phyloP scores from a whole-genome alignment of 2,888 invertebrate species.

The Sipunculus nudus region DNA sequence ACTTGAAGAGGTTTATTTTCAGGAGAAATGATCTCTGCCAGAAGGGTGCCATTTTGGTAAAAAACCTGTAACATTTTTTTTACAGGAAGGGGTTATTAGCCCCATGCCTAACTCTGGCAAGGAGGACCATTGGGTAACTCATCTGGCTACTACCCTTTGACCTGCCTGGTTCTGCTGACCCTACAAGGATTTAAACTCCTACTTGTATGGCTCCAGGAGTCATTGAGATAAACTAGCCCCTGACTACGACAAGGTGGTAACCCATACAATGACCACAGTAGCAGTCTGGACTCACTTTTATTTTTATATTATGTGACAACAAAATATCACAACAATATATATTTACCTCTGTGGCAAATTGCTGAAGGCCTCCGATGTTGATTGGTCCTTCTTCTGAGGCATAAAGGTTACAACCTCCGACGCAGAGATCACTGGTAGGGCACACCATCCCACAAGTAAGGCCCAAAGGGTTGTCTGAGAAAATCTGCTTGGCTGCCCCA shows the following conservation, averaged over 20 bases:
- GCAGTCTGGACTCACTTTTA: too few relatives aligned
- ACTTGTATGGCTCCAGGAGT: not conserved
- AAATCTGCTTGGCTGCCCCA: slow-evolving; percentile 92
- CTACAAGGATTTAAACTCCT: not conserved
- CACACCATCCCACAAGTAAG: slow-evolving; percentile 84
- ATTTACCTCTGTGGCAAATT: slow-evolving; percentile 91
- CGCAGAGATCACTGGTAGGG: slow-evolving; percentile 97
- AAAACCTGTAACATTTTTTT: too few relatives aligned
- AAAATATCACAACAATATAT: too few relatives aligned
- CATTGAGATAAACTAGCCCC: not conserved
- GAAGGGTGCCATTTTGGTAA: too few relatives aligned
- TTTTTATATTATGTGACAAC: too few relatives aligned
- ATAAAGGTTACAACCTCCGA: slow-evolving; percentile 95
- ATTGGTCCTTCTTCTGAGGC: slow-evolving; percentile 97
- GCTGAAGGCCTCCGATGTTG: slow-evolving; percentile 98
- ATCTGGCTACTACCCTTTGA: not conserved
- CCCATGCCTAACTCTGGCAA: too few relatives aligned
- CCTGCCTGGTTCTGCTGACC: not conserved
- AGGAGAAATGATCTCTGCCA: too few relatives aligned
- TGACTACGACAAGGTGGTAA: not conserved
- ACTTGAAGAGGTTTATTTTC: too few relatives aligned
- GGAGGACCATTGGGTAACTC: too few relatives aligned
- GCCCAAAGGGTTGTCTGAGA: slow-evolving; percentile 95
- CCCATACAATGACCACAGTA: too few relatives aligned
- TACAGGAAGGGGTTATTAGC: too few relatives aligned